Evolutionary conservation across 2,888 invertebrate genomes (phyloP).

Genomic region (Drosophila anomalata): DNA sequence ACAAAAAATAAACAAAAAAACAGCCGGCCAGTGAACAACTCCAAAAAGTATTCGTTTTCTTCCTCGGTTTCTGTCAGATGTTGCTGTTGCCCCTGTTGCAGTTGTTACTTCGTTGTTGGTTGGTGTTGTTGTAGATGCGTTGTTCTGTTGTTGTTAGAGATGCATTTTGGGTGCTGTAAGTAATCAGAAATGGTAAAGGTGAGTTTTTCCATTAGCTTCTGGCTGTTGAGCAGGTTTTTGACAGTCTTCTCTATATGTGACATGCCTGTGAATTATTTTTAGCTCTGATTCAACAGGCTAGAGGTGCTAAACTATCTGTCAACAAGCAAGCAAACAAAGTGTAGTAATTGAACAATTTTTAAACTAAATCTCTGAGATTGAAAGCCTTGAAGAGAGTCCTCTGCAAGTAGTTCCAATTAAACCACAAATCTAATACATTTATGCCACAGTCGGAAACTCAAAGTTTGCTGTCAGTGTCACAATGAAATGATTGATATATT

Average conservation of each 20-base stretch:
- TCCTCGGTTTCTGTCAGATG: constrained; percentile 8
- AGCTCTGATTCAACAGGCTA: not conserved
- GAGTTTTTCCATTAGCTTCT: constrained; percentile 49
- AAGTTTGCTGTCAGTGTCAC: not conserved
- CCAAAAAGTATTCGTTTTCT: constrained; percentile 34
- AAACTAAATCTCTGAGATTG: not conserved
- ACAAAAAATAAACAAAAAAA: constrained; percentile 48
- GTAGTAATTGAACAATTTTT: not conserved
- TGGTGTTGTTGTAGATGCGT: constrained; percentile 10
- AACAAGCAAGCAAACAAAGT: not conserved
- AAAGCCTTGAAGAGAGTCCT: no score
- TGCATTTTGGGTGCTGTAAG: constrained; percentile 70
- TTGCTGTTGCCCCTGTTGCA: constrained; percentile 39
- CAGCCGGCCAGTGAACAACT: constrained; percentile 33
- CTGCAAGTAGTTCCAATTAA: no score
- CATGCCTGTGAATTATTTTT: not conserved
- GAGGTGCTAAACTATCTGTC: not conserved
- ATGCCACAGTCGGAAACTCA: not conserved
- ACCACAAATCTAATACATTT: no score
- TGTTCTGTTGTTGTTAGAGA: constrained; percentile 54
- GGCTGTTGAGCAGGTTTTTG: constrained; percentile 16
- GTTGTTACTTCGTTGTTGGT: constrained; percentile 11
- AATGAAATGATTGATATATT: not conserved
- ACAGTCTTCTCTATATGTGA: not conserved
- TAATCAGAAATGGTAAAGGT: constrained; percentile 51